These are phyloP conservation scores for Catharus bicknelli DNA, from an alignment of 2,113 vertebrate genomes.

Conservation along the genomic window DNA sequence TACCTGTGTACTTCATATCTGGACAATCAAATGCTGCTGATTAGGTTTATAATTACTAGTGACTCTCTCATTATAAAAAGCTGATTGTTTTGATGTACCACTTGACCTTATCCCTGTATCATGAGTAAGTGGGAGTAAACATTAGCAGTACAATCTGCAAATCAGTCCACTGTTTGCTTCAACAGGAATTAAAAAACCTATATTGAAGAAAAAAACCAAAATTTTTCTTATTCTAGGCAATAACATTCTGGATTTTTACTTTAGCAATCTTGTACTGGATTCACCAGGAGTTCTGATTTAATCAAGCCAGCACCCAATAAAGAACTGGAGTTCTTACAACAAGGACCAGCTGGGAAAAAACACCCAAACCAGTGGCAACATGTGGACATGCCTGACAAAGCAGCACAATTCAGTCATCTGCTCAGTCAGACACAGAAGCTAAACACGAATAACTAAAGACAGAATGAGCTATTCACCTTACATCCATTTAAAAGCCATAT, in stretches of 20 bases:
- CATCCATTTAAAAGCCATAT: background rate
- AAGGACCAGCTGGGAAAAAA: background rate
- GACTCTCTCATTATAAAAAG: conserved; percentile 55
- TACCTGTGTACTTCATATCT: background rate
- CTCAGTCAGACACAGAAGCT: background rate
- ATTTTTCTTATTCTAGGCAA: background rate
- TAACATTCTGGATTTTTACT: background rate
- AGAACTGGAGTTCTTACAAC: background rate
- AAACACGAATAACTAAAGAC: background rate
- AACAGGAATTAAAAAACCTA: background rate
- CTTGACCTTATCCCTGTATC: conserved; percentile 41
- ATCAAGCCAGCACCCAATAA: background rate
- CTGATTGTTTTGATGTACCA: conserved; percentile 25
- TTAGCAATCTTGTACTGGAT: background rate
- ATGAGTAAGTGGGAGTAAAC: background rate
- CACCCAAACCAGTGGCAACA: background rate
- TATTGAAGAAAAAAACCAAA: background rate
- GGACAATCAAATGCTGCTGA: conserved; percentile 35
- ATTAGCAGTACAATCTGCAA: background rate
- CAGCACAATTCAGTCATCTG: background rate
- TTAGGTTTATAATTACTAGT: conserved; percentile 62
- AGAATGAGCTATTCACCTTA: background rate
- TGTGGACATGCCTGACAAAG: background rate
- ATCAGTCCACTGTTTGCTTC: background rate
- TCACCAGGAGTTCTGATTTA: background rate